Percentiles rank a stretch among this genome's conserved stretches.
Evolutionary conservation across 37 sponge, comb jelly and placozoan genomes (phyloP).

Genomic region (Corticium candelabrum): DNA sequence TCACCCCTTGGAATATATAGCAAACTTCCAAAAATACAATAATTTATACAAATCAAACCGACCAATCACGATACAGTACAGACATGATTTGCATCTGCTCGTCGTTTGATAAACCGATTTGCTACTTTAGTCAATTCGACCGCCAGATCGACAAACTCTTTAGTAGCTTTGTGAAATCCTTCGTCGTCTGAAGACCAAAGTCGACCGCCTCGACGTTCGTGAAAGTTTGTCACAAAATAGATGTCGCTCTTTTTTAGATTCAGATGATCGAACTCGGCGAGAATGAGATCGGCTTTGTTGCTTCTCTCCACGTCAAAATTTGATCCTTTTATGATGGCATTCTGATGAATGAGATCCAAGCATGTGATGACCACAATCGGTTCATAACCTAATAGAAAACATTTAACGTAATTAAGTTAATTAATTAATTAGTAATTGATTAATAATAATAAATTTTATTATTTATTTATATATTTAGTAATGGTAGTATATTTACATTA

Average conservation of each 20-base stretch:
- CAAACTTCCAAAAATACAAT: no score
- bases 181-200: conserved; percentile 45
- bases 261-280: conserved; percentile 72
- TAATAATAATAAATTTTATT: no score
- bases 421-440: no score
- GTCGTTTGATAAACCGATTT: background rate
- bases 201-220: conserved; percentile 50
- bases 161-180: conserved; percentile 26
- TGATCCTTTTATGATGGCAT: conserved; percentile 36
- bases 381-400: conserved; percentile 60
- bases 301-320: conserved; percentile 62
- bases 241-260: conserved; percentile 58
- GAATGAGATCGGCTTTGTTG: conserved; percentile 63
- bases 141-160: background rate
- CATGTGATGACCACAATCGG: conserved; percentile 82
- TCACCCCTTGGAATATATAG: no score
- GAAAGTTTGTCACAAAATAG: conserved; percentile 82
- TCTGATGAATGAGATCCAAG: conserved; percentile 69
- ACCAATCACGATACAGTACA: no score
- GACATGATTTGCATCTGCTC: background rate
- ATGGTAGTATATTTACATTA: no score
- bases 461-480: no score
- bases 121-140: background rate
- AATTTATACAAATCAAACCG: no score
- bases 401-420: no score